Conservation (phyloP, 2,888 invertebrate species). For the Sympetrum striolatum region DNA sequence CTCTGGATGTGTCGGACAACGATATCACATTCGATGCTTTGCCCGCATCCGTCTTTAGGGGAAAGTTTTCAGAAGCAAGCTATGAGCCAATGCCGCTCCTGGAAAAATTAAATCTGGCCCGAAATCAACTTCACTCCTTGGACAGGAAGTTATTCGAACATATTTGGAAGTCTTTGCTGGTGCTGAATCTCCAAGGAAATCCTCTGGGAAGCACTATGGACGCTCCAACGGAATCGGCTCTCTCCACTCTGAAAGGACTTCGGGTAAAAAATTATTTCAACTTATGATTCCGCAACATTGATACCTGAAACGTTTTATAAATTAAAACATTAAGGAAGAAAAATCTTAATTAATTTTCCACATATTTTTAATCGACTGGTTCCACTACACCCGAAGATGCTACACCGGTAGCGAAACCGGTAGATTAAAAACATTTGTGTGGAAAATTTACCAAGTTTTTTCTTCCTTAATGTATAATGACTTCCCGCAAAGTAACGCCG, state of each 20-base stretch:
- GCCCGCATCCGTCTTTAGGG: neutral
- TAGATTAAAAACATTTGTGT: too few species aligned
- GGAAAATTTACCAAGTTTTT: too few species aligned
- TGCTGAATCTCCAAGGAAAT: slow-evolving; percentile 8
- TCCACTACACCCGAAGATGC: too few species aligned
- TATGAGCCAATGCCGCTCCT: slow-evolving; percentile 69
- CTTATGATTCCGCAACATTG: too few species aligned
- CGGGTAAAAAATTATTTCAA: neutral
- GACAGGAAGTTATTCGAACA: slow-evolving; percentile 79
- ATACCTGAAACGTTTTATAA: too few species aligned
- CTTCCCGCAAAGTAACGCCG: too few species aligned
- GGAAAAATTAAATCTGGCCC: slow-evolving; percentile 68
- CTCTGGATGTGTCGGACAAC: slow-evolving; percentile 2
- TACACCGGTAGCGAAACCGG: too few species aligned
- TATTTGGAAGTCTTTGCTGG: slow-evolving; percentile 38
- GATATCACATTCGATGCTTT: neutral
- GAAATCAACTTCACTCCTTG: slow-evolving; percentile 75
- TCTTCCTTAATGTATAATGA: too few species aligned
- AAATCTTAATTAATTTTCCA: too few species aligned
- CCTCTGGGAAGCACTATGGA: neutral
- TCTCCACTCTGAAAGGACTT: neutral
- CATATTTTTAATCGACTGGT: too few species aligned
- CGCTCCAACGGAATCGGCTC: neutral
- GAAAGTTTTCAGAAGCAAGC: neutral
- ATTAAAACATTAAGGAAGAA: too few species aligned